Base-by-base conservation (phyloP, 1,140 invertebrate genomes). In the Cheumatopsyche charites region DNA sequence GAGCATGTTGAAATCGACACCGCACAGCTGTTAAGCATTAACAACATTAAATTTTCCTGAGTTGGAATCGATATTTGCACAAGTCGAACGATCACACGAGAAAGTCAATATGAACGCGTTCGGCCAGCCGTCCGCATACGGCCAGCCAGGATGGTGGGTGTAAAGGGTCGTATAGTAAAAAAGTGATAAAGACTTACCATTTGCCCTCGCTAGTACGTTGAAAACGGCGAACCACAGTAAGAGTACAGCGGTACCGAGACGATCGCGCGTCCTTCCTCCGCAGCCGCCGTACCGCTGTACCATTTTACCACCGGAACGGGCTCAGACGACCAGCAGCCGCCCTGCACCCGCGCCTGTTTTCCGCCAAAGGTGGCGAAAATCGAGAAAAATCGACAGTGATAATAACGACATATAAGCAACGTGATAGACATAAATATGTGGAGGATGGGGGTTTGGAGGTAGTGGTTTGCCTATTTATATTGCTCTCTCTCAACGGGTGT, bases 281-380 rank as follows among this genome's bases (percentile, higher is more conserved):
- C 74, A 75, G 74, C 74, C 70, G 71, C 62, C 71, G 71, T 75
- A 73, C 74, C 74, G 71, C 74, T 75, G 74, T 75, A 75, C 69
- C 74, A 75, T 75, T 73, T 75, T 75, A 73, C 74, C 74, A 73
- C 74, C 74, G 73, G 71, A 47, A 71, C 74, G 62, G 71, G 70
- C 70, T 75, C 70, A 75, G 70, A 71, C 63, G 73, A 74, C 70
- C 67, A 36, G 67, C 71, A 70, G 70, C 70, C 72, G 66, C 66
- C 61, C 69, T 69, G 68, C 69, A 52, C 62, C 42, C 71, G 45
- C 62, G 21, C 71, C 71, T 70, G 68, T 75, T 41, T 74, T 72
- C 49, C 73, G 72, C 72, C 72, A 71, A 65, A 49, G 65, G 45
- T 52, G 47, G 72, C 67, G 66, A 73, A 72, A 75, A 71, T 75